Conservation (phyloP, 2,797 vertebrate species). For the Centropyge bicolor region DNA sequence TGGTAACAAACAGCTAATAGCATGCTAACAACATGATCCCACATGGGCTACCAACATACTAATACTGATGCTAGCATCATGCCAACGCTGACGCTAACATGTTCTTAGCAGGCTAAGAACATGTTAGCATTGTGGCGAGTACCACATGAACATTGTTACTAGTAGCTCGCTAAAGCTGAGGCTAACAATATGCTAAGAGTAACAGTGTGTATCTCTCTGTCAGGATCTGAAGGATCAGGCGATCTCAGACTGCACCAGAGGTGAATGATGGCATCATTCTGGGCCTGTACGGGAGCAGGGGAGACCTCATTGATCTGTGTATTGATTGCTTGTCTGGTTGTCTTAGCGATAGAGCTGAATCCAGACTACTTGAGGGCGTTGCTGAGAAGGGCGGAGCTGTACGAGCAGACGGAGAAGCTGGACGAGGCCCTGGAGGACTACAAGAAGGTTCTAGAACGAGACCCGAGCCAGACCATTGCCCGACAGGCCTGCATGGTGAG, state of each 20-base stretch:
- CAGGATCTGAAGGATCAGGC: slow-evolving; percentile 92
- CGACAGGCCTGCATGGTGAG: slow-evolving; percentile 93
- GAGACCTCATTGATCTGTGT: too few species aligned
- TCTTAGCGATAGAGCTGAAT: slow-evolving; percentile 92
- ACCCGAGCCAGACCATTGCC: slow-evolving; percentile 85
- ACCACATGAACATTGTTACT: not conserved
- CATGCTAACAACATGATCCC: not conserved
- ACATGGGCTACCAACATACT: not conserved
- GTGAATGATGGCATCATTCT: slow-evolving; percentile 75
- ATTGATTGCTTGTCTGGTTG: not conserved
- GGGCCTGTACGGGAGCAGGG: not conserved
- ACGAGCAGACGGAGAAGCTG: slow-evolving; percentile 95
- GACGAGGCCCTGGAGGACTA: slow-evolving; percentile 97
- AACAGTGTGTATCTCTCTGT: slow-evolving; percentile 45
- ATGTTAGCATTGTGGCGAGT: too few species aligned
- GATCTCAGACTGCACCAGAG: slow-evolving; percentile 93
- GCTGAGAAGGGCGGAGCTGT: slow-evolving; percentile 93
- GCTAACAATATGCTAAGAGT: not conserved
- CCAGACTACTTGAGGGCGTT: slow-evolving; percentile 91
- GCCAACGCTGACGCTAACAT: not conserved
- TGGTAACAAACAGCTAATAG: slow-evolving; percentile 79
- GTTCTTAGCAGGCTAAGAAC: not conserved
- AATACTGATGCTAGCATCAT: not conserved
- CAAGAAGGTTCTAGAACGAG: slow-evolving; percentile 89
- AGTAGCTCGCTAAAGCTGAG: not conserved